Base-by-base conservation (phyloP, 2,888 invertebrate genomes). In the Folsomia candida region DNA sequence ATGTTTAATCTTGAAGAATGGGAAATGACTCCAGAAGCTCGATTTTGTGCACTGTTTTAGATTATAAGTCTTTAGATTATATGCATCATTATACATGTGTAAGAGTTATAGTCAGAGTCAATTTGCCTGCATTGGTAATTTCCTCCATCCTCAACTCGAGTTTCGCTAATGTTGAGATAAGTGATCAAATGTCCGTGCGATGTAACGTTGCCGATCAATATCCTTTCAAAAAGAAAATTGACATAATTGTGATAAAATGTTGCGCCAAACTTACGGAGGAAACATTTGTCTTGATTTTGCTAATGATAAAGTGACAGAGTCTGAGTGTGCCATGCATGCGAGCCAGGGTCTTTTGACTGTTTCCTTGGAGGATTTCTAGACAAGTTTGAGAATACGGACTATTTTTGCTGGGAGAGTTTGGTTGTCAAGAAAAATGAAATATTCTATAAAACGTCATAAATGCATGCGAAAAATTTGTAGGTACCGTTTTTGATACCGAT, bases 1-100 rank as follows among this genome's bases (percentile, higher is more conserved):
- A 86, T 83, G 79, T 84, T 83, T 22, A 85, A 78, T 67, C 82
- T 80, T 6, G 82, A 82, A 11, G 81, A 80, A 77, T 85, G 83
- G 14, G 76, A 73, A 2, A 80, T 81, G 22, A 82, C 82, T 27
- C 81, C 27, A 24, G 26, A 60, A 60, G 60, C 4, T 60, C 24
- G 24, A 57, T 14, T 47, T 47, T 14, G 47, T 47, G 47, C 14
- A 47, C 11, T 47, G 9, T 47, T 47, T 14, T 47, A 47, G 47
- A 11, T 47, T 47, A 47, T 47, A n/a, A n/a, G n/a, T 47, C 47
- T 14, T 9, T 47, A 11, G 47, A 47, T 47, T 47, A 47, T 47
- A 11, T n/a, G 9, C 47, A 18, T 47, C 47, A 47, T 47, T 47
- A n/a, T n/a, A n/a, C n/a, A n/a, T n/a, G n/a, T n/a, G n/a, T n/a